These are phyloP conservation scores for Cranoglanis bouderius DNA, from an alignment of 2,113 vertebrate genomes.

Conservation along the genomic window DNA sequence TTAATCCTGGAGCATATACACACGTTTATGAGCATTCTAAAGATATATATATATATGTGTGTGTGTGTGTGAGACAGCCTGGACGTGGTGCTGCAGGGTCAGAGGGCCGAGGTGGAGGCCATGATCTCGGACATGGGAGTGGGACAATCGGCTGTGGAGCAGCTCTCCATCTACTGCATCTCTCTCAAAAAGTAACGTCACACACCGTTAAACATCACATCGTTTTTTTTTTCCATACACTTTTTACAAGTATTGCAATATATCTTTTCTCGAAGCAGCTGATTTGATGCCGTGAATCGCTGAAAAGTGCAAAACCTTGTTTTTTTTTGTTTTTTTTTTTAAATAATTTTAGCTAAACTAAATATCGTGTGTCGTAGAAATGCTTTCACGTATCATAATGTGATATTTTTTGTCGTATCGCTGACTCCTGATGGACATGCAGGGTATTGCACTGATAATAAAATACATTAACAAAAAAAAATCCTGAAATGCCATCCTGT, in stretches of 20 bases:
- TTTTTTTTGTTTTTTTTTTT: no score
- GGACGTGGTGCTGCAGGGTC: constrained; percentile 85
- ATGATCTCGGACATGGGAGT: constrained; percentile 94
- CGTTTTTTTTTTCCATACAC: no score
- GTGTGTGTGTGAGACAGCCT: constrained; percentile 71
- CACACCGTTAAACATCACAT: background rate
- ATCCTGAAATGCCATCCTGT: background rate
- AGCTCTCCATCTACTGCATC: constrained; percentile 92
- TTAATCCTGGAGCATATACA: background rate
- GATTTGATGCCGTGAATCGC: no score
- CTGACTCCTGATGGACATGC: no score
- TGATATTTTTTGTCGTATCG: no score
- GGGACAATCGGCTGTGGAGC: constrained; percentile 87
- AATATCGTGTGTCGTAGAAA: no score
- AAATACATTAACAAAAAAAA: background rate
- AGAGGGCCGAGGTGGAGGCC: constrained; percentile 87
- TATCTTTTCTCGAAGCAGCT: no score
- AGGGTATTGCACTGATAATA: no score
- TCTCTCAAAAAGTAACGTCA: constrained; percentile 91
- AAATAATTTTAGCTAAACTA: no score
- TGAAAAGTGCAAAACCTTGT: no score
- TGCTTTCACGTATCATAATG: no score
- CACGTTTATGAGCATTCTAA: background rate
- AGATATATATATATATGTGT: constrained; percentile 16
- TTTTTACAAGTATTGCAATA: no score